Evolutionary conservation across 2,888 invertebrate genomes (phyloP).

Genomic region (Uloborus plumipes): DNA sequence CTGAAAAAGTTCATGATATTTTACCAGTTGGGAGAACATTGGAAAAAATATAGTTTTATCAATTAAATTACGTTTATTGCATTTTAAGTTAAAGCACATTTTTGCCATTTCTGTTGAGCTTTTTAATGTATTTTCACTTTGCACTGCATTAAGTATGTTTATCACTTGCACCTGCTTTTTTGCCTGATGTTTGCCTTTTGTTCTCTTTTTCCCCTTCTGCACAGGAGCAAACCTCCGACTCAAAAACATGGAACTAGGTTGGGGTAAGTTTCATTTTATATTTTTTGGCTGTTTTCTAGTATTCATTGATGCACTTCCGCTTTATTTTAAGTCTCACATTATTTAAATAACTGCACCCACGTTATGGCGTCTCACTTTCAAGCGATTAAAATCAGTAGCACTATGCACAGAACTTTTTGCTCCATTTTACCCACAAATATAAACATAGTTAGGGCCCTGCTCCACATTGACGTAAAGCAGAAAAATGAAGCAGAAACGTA

Average conservation of each 20-base stretch:
- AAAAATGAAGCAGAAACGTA: no score
- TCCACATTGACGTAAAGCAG: no score
- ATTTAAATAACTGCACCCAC: no score
- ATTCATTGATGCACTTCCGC: no score
- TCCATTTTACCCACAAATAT: no score
- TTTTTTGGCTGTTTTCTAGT: neutral
- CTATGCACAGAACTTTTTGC: no score
- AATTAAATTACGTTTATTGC: neutral
- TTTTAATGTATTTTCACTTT: conserved; percentile 19
- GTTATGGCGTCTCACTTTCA: no score
- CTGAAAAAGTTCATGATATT: no score
- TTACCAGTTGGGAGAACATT: no score
- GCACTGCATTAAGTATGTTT: conserved; percentile 46
- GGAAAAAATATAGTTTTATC: neutral
- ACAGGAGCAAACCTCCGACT: conserved; percentile 30
- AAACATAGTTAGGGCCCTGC: no score
- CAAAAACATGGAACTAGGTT: conserved; percentile 11
- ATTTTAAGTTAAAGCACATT: neutral
- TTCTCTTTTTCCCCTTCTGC: conserved; percentile 27
- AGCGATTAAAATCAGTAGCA: no score
- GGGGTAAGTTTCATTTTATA: conserved; percentile 38
- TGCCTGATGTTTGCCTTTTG: conserved; percentile 43
- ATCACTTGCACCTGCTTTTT: conserved; percentile 47
- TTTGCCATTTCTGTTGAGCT: conserved; percentile 3
- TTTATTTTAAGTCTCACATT: no score